Evolutionary conservation across 1,140 invertebrate genomes (phyloP), one percentile per base, ranked within the genome.

Genomic region (Drosophila cardini): DNA sequence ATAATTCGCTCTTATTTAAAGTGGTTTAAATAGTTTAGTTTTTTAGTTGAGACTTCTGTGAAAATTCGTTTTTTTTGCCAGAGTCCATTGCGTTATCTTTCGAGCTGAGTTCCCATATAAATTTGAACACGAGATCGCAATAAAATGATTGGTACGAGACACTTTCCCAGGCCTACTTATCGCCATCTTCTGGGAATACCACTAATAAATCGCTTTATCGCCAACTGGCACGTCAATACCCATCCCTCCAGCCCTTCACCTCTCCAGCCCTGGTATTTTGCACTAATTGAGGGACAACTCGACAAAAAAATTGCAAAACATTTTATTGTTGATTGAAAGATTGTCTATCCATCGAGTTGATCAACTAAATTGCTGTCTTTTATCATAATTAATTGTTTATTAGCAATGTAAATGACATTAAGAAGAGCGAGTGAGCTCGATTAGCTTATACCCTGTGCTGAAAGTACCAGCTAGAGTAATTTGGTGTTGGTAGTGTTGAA

Each of bases 271-370:
- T 50, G 48, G 30, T 13, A 15, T 16, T 52, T 13, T 34, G 5
- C 0, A 26, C 21, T 26, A 26, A 26, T 26, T 26, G 48, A 40
- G 48, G 21, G 46, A 26, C 43, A 16, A 13, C 7, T 9, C 10
- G n/a, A 52, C 42, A 15, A 11, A 11, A 8, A 16, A 45, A 45
- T 13, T 52, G 6, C 50, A 52, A 34, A 6, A 21, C 45, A 48
- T 50, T 38, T 6, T 15, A 16, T 36, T 38, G n/a, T 36, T 55
- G 32, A 55, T 55, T 55, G 52, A 38, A 55, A 18, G 32, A 55
- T 55, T 55, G 34, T 32, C n/a, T 55, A 55, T 38, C 34, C 34
- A 21, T 38, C 34, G n/a, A 16, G 11, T 36, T 15, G 50, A 53
- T 36, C 50, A 53, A 13, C 32, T 34, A 11, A 48, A 48, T 26